These are phyloP conservation scores for Xestia xanthographa DNA, from an alignment of 2,888 invertebrate species.

Conservation along the genomic window DNA sequence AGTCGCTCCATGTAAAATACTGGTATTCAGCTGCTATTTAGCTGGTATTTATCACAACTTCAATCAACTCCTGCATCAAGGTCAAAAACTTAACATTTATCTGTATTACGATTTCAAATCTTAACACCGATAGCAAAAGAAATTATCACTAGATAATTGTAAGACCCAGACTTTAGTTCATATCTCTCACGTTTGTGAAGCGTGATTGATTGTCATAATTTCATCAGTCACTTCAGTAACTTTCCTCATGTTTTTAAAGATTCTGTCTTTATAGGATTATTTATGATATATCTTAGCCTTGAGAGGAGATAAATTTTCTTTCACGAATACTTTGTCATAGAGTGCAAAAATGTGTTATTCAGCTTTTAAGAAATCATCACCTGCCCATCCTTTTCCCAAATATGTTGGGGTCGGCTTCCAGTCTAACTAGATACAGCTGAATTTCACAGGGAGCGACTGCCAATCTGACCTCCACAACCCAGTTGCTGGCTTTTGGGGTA, in stretches of 20 bases:
- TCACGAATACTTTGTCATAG: neutral
- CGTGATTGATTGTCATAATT: conserved; percentile 66
- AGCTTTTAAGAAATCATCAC: neutral
- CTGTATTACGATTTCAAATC: conserved; percentile 29
- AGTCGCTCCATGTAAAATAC: too few relatives aligned
- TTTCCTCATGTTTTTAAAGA: conserved; percentile 64
- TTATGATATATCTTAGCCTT: conserved; percentile 39
- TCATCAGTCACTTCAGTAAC: conserved; percentile 59
- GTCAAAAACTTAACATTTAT: conserved; percentile 38
- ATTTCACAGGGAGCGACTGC: neutral
- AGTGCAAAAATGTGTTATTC: conserved; percentile 1
- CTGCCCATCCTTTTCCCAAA: neutral
- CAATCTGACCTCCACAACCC: neutral
- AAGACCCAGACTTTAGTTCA: conserved; percentile 31
- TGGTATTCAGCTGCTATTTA: too few relatives aligned
- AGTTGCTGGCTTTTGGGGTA: neutral
- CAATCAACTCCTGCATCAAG: conserved; percentile 31
- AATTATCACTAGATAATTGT: conserved; percentile 60
- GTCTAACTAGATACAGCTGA: neutral
- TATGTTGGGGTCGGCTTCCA: neutral
- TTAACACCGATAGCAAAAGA: conserved; percentile 47
- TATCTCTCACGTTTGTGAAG: conserved; percentile 66
- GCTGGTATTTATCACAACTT: neutral
- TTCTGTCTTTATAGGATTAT: conserved; percentile 31
- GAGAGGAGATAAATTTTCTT: conserved; percentile 31